Base-by-base conservation (phyloP, 1,140 invertebrate species). In the Micrasema longulum region DNA sequence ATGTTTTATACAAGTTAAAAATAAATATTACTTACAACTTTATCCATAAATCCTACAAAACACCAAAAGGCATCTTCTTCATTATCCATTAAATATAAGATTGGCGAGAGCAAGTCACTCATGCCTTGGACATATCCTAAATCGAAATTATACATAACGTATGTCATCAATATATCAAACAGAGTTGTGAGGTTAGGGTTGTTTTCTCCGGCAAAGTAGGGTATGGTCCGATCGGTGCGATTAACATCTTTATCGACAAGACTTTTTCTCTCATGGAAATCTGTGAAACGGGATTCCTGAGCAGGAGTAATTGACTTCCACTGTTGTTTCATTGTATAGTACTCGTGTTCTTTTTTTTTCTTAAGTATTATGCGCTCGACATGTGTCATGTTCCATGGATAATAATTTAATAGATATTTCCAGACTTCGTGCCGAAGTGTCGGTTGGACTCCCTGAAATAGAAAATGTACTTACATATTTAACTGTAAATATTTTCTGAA, bases 121-220 rank as follows among this genome's bases (percentile, higher is more conserved):
- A 99, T 99, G 14, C 98, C 95, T 82, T 95, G 94, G 0, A 97
- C 94, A 78, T 96, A 96, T 77, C 97, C 97, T 70, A 99, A 85
- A 86, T 99, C 97, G 85, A 99, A 99, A 85, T 99, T 98, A 80
- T 98, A 99, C 97, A 99, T 99, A n/a, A 97, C 92, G 82, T 99
- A 99, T 0, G 97, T 99, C 95, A 99, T 97, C 1, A 99, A 86
- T 78, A 99, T 95, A 79, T 98, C 95, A 77, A 93, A 90, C 0
- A 99, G 83, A 16, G 93, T 87, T 65, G 89, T 84, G 31, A 99
- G 84, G 84, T 99, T 97, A 9, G 91, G 88, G 85, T 98, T 98
- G 77, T 96, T 89, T 72, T 98, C 95, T 1, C 96, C 96, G 23
- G 92, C 89, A 83, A 93, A 99, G 81, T 93, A 99, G 9, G 92